phyloP scores from a whole-genome alignment of 2,113 vertebrate species.

The Ivindomyrus marchei region DNA sequence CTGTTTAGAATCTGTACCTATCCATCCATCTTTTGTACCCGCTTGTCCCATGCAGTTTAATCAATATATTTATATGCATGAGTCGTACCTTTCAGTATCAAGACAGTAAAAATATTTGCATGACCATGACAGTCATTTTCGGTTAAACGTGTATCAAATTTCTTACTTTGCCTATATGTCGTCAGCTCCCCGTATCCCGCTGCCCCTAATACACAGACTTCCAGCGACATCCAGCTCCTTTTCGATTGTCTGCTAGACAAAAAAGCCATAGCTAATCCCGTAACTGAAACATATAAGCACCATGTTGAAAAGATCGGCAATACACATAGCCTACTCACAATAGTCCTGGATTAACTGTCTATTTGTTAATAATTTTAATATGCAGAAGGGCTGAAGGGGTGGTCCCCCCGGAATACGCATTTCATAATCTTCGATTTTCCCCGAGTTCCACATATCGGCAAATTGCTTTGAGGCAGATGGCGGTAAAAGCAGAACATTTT shows the following conservation, averaged over 20 bases:
- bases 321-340: constrained; percentile 52
- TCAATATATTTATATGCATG: too few species aligned
- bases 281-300: constrained; percentile 58
- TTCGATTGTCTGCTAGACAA: constrained; percentile 54
- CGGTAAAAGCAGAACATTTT: background rate
- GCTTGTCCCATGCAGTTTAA: too few species aligned
- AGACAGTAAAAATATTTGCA: too few species aligned
- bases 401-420: constrained; percentile 21
- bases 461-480: background rate
- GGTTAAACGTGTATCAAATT: background rate
- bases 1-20: background rate
- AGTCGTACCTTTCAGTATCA: too few species aligned
- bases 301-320: constrained; percentile 60
- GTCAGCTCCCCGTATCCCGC: constrained; percentile 1
- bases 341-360: constrained; percentile 37
- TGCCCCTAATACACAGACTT: constrained; percentile 38
- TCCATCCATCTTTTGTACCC: too few species aligned
- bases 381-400: background rate
- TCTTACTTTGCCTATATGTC: background rate
- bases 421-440: background rate
- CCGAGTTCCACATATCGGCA: background rate
- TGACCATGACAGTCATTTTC: background rate
- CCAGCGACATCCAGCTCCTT: constrained; percentile 29
- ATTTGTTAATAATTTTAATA: constrained; percentile 56
- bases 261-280: constrained; percentile 52